These are phyloP conservation scores for Enteromius afrohamiltoni DNA, from an alignment of 2,797 vertebrate genomes.

Conservation along the genomic window DNA sequence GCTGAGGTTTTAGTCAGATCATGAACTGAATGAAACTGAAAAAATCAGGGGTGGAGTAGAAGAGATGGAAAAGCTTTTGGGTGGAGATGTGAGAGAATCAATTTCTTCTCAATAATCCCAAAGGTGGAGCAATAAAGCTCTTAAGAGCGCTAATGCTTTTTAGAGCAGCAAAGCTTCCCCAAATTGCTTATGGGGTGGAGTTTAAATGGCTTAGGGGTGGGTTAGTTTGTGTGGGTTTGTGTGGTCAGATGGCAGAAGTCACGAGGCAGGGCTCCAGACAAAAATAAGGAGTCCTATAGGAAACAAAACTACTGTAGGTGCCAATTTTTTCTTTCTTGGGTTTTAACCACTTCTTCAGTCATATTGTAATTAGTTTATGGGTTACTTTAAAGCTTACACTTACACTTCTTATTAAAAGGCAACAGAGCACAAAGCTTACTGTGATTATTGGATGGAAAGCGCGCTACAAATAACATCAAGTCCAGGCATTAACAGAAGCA, in stretches of 20 bases:
- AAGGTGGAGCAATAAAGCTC: conserved; percentile 1
- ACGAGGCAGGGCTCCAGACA: not conserved
- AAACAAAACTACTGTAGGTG: not conserved
- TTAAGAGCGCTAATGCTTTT: conserved; percentile 13
- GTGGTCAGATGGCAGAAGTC: not conserved
- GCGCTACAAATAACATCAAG: not conserved
- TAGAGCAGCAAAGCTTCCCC: not conserved
- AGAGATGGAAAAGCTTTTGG: not conserved
- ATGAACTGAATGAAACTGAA: not conserved
- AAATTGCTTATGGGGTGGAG: not conserved
- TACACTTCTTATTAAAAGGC: not conserved
- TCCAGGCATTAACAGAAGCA: not conserved
- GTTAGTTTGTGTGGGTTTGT: not conserved
- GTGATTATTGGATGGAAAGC: not conserved
- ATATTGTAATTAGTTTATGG: not conserved
- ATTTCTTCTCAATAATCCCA: conserved; percentile 9
- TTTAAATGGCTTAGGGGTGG: not conserved
- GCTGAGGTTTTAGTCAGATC: not conserved
- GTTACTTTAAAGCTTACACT: not conserved
- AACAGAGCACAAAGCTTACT: not conserved
- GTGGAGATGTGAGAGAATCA: conserved; percentile 3
- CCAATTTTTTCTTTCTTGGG: not conserved
- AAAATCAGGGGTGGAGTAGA: conserved; percentile 2
- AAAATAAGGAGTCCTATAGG: not conserved
- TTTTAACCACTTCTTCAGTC: not conserved